Percentiles rank a stretch among this genome's conserved stretches.
Evolutionary conservation across 1,140 invertebrate genomes (phyloP).

Genomic region (Drosophila kurseongensis): DNA sequence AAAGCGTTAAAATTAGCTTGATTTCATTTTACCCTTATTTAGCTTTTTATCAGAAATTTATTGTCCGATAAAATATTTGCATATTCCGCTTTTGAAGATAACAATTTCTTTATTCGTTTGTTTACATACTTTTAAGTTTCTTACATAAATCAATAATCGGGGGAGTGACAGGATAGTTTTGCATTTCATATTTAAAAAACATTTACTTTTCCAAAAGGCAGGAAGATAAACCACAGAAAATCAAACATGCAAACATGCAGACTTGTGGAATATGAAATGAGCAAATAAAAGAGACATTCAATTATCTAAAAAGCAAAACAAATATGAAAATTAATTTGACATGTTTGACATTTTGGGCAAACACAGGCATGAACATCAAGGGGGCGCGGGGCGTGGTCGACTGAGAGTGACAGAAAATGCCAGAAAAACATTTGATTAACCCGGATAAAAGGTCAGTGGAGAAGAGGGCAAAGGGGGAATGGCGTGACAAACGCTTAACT

Average conservation of each 20-base stretch:
- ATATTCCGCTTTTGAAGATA: not conserved
- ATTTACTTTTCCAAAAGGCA: slow-evolving; percentile 11
- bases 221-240: slow-evolving; percentile 26
- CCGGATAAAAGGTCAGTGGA: slow-evolving; percentile 43
- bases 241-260: slow-evolving; percentile 13
- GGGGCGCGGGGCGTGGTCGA: slow-evolving; percentile 10
- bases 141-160: not conserved
- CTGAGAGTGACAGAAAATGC: slow-evolving; percentile 40
- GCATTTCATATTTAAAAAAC: slow-evolving; percentile 3
- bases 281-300: slow-evolving; percentile 68
- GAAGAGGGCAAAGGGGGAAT: slow-evolving; percentile 20
- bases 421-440: slow-evolving; percentile 59
- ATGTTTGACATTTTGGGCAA: slow-evolving; percentile 77
- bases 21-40: no score
- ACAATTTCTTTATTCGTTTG: not conserved
- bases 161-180: not conserved
- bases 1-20: no score
- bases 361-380: slow-evolving; percentile 62
- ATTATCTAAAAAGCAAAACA: slow-evolving; percentile 77
- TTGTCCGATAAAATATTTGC: no score
- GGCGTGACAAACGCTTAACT: slow-evolving; percentile 77
- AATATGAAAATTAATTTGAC: slow-evolving; percentile 80
- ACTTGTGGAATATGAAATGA: slow-evolving; percentile 57
- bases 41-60: no score
- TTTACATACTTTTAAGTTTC: not conserved